Percentiles rank a stretch among this genome's conserved stretches.
These are phyloP conservation scores for Limosa lapponica DNA, from an alignment of 2,797 vertebrate species.

Conservation along the genomic window DNA sequence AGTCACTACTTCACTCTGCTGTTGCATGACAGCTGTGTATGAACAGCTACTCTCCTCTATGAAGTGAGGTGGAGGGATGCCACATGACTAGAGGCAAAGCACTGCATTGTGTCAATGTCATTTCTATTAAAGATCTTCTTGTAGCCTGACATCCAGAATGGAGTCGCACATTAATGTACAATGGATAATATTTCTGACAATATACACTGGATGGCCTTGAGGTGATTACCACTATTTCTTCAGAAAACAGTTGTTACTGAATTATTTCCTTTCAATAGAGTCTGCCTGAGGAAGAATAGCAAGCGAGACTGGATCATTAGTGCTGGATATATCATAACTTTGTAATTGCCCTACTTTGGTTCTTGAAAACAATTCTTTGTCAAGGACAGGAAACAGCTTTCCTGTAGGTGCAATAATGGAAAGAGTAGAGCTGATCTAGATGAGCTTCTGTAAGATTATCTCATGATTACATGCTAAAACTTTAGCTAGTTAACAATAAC, in stretches of 20 bases:
- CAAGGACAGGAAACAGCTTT: slow-evolving; percentile 9
- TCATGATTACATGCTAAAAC: background rate
- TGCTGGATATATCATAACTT: slow-evolving; percentile 10
- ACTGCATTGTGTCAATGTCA: slow-evolving; percentile 32
- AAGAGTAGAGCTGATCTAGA: background rate
- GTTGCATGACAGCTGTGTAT: slow-evolving; percentile 7
- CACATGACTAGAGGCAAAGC: slow-evolving; percentile 45
- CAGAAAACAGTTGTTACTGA: slow-evolving; percentile 53
- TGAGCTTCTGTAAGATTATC: background rate
- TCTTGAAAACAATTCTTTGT: slow-evolving; percentile 14
- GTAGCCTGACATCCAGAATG: slow-evolving; percentile 16
- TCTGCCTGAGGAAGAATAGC: slow-evolving; percentile 23
- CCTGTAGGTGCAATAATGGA: background rate
- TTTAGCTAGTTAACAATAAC: background rate
- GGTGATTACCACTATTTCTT: slow-evolving; percentile 13
- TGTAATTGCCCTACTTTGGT: slow-evolving; percentile 9
- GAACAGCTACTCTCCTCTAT: slow-evolving; percentile 9
- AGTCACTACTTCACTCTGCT: background rate
- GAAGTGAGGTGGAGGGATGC: slow-evolving; percentile 4
- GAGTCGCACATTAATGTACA: background rate
- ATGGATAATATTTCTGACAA: slow-evolving; percentile 33
- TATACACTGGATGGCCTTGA: slow-evolving; percentile 43
- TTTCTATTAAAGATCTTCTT: slow-evolving; percentile 27
- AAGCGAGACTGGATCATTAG: background rate
- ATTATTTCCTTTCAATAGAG: slow-evolving; percentile 33